phyloP scores from a whole-genome alignment of 2,113 vertebrate genomes.

The Boleophthalmus pectinirostris region DNA sequence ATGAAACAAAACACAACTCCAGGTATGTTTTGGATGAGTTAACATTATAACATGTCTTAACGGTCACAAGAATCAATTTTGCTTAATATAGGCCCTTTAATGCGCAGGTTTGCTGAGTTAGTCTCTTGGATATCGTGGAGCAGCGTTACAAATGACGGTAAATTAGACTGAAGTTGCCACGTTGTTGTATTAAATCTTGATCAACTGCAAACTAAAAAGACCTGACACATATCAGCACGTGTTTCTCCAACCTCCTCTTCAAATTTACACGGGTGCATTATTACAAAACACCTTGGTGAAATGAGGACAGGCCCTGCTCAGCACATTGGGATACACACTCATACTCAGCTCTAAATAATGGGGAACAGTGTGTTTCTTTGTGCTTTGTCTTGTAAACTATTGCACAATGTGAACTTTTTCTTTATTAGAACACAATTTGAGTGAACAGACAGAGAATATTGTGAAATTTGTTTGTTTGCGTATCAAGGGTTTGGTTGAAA shows the following conservation, averaged over 20 bases:
- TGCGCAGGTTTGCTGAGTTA: constrained; percentile 28
- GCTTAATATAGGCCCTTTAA: constrained; percentile 16
- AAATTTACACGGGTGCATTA: constrained; percentile 18
- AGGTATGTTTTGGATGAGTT: too few species aligned
- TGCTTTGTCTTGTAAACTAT: neutral
- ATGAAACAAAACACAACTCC: too few species aligned
- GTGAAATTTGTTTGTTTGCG: neutral
- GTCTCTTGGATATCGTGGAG: constrained; percentile 18
- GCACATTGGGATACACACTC: constrained; percentile 14
- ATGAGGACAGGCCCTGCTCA: constrained; percentile 18
- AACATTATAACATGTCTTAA: too few species aligned
- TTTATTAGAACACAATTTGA: neutral
- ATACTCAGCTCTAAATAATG: neutral
- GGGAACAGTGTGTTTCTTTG: constrained; percentile 5
- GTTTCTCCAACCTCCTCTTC: constrained; percentile 12
- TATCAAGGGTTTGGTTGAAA: neutral
- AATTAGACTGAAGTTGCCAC: constrained; percentile 23
- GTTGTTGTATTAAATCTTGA: constrained; percentile 3
- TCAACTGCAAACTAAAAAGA: constrained; percentile 17
- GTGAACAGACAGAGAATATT: neutral
- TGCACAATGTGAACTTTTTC: neutral
- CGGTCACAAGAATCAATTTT: neutral
- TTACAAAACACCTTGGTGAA: constrained; percentile 19
- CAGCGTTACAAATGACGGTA: constrained; percentile 32
- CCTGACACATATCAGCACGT: constrained; percentile 21